Conservation (phyloP, 2,113 vertebrate species). For the Trogon melanurus region DNA sequence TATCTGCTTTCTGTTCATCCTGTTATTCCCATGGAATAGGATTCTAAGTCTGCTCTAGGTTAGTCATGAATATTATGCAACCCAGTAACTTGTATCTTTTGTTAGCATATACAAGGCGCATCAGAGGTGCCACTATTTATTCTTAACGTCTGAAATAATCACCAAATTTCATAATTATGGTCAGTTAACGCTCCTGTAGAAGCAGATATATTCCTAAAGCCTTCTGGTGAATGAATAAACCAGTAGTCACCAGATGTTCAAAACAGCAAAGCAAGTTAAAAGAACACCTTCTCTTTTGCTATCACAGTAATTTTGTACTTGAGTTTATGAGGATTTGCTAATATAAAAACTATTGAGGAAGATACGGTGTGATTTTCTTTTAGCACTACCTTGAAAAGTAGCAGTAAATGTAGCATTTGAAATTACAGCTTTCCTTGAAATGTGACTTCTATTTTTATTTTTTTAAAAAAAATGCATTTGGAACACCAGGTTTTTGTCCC, state of each 20-base stretch:
- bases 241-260: slow-evolving; percentile 17
- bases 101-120: background rate
- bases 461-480: background rate
- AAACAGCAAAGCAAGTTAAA: slow-evolving; percentile 16
- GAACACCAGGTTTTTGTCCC: background rate
- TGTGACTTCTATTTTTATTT: background rate
- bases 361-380: background rate
- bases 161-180: slow-evolving; percentile 6
- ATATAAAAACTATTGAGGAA: slow-evolving; percentile 10
- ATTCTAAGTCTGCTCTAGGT: background rate
- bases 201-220: slow-evolving; percentile 31
- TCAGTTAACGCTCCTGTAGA: slow-evolving; percentile 13
- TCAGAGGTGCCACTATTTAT: slow-evolving; percentile 29
- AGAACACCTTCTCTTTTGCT: background rate
- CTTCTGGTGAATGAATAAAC: slow-evolving; percentile 11
- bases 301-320: background rate
- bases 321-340: background rate
- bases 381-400: background rate
- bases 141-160: slow-evolving; percentile 39
- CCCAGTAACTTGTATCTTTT: background rate
- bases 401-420: background rate
- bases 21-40: background rate
- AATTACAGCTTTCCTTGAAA: background rate
- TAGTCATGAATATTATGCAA: background rate
- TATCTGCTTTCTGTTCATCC: background rate